These are phyloP conservation scores for Sciurus niger DNA, from an alignment of 2,113 vertebrate genomes.

Conservation along the genomic window DNA sequence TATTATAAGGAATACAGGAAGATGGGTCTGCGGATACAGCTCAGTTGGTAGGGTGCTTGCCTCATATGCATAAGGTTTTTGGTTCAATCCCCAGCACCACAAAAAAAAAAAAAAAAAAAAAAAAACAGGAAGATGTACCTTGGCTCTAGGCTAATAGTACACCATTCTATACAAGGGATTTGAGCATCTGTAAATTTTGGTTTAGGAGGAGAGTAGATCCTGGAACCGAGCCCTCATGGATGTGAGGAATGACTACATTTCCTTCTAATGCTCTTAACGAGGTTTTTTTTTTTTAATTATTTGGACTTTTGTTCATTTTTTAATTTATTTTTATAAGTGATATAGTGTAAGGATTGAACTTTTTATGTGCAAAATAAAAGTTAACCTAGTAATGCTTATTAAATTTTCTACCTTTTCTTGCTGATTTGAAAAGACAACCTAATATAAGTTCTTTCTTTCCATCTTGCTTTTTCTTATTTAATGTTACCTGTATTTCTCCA, in stretches of 20 bases:
- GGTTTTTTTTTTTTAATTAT: not conserved
- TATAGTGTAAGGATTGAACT: not conserved
- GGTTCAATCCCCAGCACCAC: no score
- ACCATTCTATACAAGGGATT: not conserved
- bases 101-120: no score
- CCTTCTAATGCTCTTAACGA: not conserved
- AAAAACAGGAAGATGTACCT: not conserved
- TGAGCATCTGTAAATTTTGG: not conserved
- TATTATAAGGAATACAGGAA: not conserved
- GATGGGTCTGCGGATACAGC: no score
- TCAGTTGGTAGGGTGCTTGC: no score
- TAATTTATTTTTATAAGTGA: not conserved
- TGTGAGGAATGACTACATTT: not conserved
- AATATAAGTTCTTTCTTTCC: not conserved
- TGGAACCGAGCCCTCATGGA: not conserved
- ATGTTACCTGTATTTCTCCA: not conserved
- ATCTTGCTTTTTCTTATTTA: not conserved
- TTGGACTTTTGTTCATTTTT: not conserved
- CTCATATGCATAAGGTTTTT: no score
- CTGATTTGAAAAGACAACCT: not conserved
- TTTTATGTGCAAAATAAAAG: not conserved
- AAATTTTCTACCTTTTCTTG: not conserved
- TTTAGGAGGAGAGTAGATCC: not conserved
- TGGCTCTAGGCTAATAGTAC: no score
- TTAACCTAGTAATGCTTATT: not conserved